Percentiles rank a stretch among this genome's conserved stretches.
Conservation (phyloP, 2,888 invertebrate species). For the Helicoverpa assulta region DNA sequence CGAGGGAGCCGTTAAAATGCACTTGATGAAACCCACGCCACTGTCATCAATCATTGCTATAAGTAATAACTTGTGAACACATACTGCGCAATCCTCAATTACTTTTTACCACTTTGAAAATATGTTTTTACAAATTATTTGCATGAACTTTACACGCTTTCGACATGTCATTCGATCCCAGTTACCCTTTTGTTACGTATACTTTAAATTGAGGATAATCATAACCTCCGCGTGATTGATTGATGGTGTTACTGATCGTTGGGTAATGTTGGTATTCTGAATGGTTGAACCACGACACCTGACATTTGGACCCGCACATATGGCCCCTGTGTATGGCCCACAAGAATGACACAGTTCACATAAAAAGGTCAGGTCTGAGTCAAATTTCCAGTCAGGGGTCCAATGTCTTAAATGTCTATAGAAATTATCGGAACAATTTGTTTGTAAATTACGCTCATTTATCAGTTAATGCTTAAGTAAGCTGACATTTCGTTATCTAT, state of each 20-base stretch:
- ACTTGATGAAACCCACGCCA: slow-evolving; percentile 69
- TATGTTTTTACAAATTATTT: slow-evolving; percentile 64
- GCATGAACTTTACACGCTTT: slow-evolving; percentile 69
- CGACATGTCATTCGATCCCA: slow-evolving; percentile 60
- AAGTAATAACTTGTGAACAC: slow-evolving; percentile 61
- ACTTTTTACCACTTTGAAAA: slow-evolving; percentile 60
- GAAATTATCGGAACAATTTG: slow-evolving; percentile 45
- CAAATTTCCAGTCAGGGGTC: slow-evolving; percentile 52
- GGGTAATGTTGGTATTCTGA: slow-evolving; percentile 65
- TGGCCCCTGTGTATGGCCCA: slow-evolving; percentile 52
- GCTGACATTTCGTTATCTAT: slow-evolving; percentile 58
- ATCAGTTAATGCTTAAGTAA: slow-evolving; percentile 40
- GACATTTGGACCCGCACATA: slow-evolving; percentile 66
- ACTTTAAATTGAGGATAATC: slow-evolving; percentile 69
- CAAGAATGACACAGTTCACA: slow-evolving; percentile 64
- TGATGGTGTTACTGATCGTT: slow-evolving; percentile 67
- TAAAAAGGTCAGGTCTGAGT: slow-evolving; percentile 64
- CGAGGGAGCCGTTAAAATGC: slow-evolving; percentile 68
- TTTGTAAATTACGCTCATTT: slow-evolving; percentile 43
- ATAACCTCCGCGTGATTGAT: slow-evolving; percentile 69
- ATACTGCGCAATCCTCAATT: slow-evolving; percentile 57
- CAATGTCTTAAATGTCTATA: slow-evolving; percentile 53
- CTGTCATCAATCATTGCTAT: slow-evolving; percentile 67
- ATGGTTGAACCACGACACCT: slow-evolving; percentile 63
- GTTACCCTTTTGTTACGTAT: slow-evolving; percentile 61